Percentiles rank a stretch among this genome's conserved stretches.
Conservation (phyloP, 1,140 invertebrate genomes). For the Drosophila dunni region DNA sequence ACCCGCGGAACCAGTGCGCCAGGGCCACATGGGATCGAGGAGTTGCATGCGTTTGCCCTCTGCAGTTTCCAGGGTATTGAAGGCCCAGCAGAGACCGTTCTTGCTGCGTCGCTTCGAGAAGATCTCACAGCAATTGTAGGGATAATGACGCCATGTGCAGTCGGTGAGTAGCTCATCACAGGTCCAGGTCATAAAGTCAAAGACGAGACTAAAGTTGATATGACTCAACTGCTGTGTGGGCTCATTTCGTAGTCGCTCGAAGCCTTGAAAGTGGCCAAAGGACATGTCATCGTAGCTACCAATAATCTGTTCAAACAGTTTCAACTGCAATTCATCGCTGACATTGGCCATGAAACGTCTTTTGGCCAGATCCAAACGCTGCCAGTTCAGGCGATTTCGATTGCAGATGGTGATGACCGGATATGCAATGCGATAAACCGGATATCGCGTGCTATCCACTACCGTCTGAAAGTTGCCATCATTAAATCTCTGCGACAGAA, state of each 20-base stretch:
- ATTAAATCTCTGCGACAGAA: constrained; percentile 70
- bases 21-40: constrained; percentile 71
- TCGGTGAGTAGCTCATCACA: constrained; percentile 73
- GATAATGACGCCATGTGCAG: constrained; percentile 69
- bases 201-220: constrained; percentile 72
- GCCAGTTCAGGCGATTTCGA: constrained; percentile 77
- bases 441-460: constrained; percentile 75
- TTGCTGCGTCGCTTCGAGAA: constrained; percentile 84
- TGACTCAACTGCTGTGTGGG: constrained; percentile 56
- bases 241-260: constrained; percentile 53
- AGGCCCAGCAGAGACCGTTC: constrained; percentile 86
- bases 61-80: constrained; percentile 85
- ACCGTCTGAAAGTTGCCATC: constrained; percentile 74
- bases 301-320: constrained; percentile 64
- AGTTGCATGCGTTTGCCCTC: constrained; percentile 60
- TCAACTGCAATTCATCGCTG: constrained; percentile 40
- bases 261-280: constrained; percentile 74
- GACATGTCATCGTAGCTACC: constrained; percentile 58
- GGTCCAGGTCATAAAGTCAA: constrained; percentile 74
- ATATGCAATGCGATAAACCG: constrained; percentile 75
- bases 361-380: constrained; percentile 61
- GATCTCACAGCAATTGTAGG: constrained; percentile 75
- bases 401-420: constrained; percentile 83
- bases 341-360: constrained; percentile 59
- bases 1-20: constrained; percentile 68